Evolutionary conservation across 2,113 vertebrate species (phyloP).

Genomic region (Salvelinus namaycush): DNA sequence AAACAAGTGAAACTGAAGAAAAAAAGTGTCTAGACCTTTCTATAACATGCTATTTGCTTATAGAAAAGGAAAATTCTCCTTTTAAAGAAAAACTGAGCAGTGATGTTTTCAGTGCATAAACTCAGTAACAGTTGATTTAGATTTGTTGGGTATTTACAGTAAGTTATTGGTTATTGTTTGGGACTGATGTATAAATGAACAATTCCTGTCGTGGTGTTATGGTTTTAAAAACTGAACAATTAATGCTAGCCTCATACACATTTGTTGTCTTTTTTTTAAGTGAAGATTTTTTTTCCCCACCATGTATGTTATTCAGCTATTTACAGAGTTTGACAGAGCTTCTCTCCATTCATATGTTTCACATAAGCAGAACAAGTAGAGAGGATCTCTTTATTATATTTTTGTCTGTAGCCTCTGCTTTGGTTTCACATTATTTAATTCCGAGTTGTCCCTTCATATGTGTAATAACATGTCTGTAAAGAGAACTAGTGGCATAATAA

Average conservation of each 20-base stretch:
- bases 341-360: slow-evolving; percentile 40
- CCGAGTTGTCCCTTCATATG: neutral
- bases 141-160: slow-evolving; percentile 64
- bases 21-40: too few relatives aligned
- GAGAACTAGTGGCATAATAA: slow-evolving; percentile 19
- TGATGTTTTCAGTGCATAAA: slow-evolving; percentile 57
- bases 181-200: slow-evolving; percentile 37
- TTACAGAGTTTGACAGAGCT: slow-evolving; percentile 48
- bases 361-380: neutral
- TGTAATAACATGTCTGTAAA: neutral
- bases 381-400: neutral
- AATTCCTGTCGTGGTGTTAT: slow-evolving; percentile 48
- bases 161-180: slow-evolving; percentile 66
- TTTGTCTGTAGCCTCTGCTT: neutral
- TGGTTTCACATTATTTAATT: slow-evolving; percentile 12
- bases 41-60: too few relatives aligned
- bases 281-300: neutral
- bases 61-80: too few relatives aligned
- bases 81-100: slow-evolving; percentile 44
- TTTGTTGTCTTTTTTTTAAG: slow-evolving; percentile 12
- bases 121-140: slow-evolving; percentile 41
- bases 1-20: too few relatives aligned
- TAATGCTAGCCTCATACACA: slow-evolving; percentile 39
- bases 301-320: neutral
- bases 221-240: slow-evolving; percentile 57